Conservation (phyloP, 2,888 invertebrate species). For the Pyralis farinalis region DNA sequence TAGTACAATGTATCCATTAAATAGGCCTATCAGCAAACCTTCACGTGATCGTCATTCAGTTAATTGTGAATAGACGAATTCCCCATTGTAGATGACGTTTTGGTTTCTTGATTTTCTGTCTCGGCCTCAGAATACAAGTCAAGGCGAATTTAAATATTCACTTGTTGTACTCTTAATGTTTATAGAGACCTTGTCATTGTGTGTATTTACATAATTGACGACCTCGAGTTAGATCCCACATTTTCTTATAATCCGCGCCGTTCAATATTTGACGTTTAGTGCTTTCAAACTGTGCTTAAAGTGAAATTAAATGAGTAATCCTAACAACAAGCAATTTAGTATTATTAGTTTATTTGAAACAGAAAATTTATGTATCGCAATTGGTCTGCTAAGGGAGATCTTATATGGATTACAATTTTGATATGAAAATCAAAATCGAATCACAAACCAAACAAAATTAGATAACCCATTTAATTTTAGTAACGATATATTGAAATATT, state of each 20-base stretch:
- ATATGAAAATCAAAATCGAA: too few relatives aligned
- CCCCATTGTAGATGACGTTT: constrained; percentile 50
- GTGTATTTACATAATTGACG: constrained; percentile 58
- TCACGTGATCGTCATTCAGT: constrained; percentile 8
- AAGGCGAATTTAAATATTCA: constrained; percentile 57
- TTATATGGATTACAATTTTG: too few relatives aligned
- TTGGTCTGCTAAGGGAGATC: too few relatives aligned
- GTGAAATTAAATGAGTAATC: too few relatives aligned
- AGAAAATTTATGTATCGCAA: too few relatives aligned
- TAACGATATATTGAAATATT: too few relatives aligned
- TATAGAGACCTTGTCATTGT: constrained; percentile 60
- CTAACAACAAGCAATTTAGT: too few relatives aligned
- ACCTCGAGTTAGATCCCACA: constrained; percentile 41
- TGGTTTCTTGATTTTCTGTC: constrained; percentile 48
- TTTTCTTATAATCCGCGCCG: constrained; percentile 31
- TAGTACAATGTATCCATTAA: not conserved
- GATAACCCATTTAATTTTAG: too few relatives aligned
- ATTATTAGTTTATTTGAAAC: too few relatives aligned
- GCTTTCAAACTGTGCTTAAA: too few relatives aligned
- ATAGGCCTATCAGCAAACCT: not conserved
- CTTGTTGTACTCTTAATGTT: constrained; percentile 48
- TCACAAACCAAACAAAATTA: too few relatives aligned
- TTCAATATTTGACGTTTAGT: not conserved
- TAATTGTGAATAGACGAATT: constrained; percentile 49
- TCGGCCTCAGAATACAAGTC: constrained; percentile 51